A percentile compares a stretch with the other conserved stretches of the same genome.
phyloP scores from a whole-genome alignment of 2,888 invertebrate species.

The Tetropium fuscum region DNA sequence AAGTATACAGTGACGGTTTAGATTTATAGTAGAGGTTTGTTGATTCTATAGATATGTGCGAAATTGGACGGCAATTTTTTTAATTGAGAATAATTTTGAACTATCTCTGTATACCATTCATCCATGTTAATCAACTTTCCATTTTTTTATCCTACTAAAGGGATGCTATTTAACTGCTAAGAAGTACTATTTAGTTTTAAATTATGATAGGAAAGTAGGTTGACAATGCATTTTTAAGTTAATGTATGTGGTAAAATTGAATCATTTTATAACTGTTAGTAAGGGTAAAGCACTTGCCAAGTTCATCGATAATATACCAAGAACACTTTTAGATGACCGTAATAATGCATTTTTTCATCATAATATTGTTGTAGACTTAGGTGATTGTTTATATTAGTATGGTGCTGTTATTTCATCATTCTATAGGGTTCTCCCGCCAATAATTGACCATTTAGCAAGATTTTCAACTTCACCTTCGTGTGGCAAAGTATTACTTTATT shows the following conservation, averaged over 20 bases:
- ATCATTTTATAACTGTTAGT: conserved; percentile 49
- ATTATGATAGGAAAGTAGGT: conserved; percentile 39
- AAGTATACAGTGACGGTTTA: conserved; percentile 41
- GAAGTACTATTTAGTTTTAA: conserved; percentile 16
- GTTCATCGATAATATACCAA: conserved; percentile 38
- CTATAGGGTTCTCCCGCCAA: too few relatives aligned
- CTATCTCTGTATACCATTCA: conserved; percentile 39
- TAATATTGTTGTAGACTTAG: conserved; percentile 37
- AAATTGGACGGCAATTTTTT: conserved; percentile 19
- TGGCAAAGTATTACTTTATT: too few relatives aligned
- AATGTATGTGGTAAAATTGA: conserved; percentile 45
- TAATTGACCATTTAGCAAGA: too few relatives aligned
- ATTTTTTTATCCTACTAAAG: conserved; percentile 19
- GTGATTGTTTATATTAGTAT: conserved; percentile 35
- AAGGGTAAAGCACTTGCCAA: conserved; percentile 50
- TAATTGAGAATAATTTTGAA: conserved; percentile 30
- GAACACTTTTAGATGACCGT: conserved; percentile 35
- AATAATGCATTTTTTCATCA: conserved; percentile 38
- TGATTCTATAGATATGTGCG: conserved; percentile 23
- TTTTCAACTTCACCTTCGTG: too few relatives aligned
- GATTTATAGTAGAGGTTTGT: conserved; percentile 29
- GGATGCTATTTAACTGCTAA: conserved; percentile 19
- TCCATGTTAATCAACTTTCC: conserved; percentile 43
- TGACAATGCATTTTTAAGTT: conserved; percentile 43
- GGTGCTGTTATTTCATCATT: conserved; percentile 37